Percentiles rank a stretch among this genome's conserved stretches.
These are phyloP conservation scores for Myotis planiceps DNA, from an alignment of 2,797 vertebrate species.

Conservation along the genomic window DNA sequence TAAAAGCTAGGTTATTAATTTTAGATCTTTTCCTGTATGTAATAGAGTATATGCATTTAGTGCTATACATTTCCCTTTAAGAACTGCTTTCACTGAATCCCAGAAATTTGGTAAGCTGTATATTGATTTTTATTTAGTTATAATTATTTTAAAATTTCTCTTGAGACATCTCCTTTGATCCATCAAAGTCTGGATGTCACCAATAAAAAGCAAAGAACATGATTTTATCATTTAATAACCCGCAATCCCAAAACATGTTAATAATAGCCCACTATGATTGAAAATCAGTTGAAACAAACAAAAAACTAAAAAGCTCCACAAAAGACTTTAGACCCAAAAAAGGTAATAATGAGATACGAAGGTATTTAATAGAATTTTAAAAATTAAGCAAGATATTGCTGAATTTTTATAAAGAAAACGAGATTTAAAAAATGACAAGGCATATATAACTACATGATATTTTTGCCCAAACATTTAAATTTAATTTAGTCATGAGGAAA, in stretches of 20 bases:
- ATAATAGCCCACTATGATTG: neutral
- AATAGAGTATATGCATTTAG: neutral
- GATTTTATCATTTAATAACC: neutral
- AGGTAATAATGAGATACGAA: neutral
- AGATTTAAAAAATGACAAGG: neutral
- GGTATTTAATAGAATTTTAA: neutral
- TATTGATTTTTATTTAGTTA: neutral
- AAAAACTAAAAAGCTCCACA: neutral
- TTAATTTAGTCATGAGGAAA: neutral
- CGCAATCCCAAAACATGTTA: neutral
- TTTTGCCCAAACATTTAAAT: neutral
- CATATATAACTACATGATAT: neutral
- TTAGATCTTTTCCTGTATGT: neutral
- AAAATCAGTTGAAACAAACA: neutral
- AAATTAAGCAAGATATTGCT: neutral
- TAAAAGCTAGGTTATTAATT: neutral
- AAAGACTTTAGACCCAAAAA: neutral
- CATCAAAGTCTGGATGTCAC: neutral
- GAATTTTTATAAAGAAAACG: neutral
- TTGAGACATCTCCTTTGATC: neutral
- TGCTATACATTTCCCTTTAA: neutral
- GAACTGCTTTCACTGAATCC: neutral
- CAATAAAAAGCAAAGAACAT: neutral
- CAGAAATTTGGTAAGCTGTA: neutral
- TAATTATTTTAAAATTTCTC: neutral